phyloP scores from a whole-genome alignment of 2,888 invertebrate genomes.

The Meganola albula region DNA sequence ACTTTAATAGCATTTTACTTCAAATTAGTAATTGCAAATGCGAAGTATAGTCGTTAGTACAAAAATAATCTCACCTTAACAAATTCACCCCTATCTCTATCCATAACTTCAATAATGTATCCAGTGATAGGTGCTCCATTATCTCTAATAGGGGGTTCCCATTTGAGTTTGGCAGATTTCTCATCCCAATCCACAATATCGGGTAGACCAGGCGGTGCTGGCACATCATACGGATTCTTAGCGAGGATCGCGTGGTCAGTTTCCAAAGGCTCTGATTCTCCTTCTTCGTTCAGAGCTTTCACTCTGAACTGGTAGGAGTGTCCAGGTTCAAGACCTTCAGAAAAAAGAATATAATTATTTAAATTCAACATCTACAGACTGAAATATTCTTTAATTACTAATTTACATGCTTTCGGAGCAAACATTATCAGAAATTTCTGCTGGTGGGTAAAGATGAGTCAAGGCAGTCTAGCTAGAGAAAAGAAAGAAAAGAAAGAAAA shows the following conservation, averaged over 20 bases:
- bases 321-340: slow-evolving; percentile 90
- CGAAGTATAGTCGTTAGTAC: too few species aligned
- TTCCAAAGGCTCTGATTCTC: slow-evolving; percentile 96
- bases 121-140: slow-evolving; percentile 96
- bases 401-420: too few species aligned
- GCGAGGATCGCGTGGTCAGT: slow-evolving; percentile 93
- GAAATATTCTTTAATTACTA: too few species aligned
- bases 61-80: slow-evolving; percentile 76
- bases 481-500: too few species aligned
- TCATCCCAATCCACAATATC: slow-evolving; percentile 95
- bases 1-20: too few species aligned
- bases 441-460: too few species aligned
- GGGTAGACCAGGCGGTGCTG: slow-evolving; percentile 92
- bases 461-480: too few species aligned
- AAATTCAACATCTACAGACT: not conserved
- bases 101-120: slow-evolving; percentile 94
- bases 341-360: not conserved
- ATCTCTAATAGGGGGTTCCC: slow-evolving; percentile 93
- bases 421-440: too few species aligned
- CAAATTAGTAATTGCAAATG: too few species aligned
- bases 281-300: slow-evolving; percentile 97
- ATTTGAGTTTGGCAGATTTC: slow-evolving; percentile 92
- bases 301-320: slow-evolving; percentile 99
- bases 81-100: slow-evolving; percentile 89
- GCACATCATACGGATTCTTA: slow-evolving; percentile 97